phyloP scores from a whole-genome alignment of 2,888 invertebrate genomes.

The Acronicta aceris region DNA sequence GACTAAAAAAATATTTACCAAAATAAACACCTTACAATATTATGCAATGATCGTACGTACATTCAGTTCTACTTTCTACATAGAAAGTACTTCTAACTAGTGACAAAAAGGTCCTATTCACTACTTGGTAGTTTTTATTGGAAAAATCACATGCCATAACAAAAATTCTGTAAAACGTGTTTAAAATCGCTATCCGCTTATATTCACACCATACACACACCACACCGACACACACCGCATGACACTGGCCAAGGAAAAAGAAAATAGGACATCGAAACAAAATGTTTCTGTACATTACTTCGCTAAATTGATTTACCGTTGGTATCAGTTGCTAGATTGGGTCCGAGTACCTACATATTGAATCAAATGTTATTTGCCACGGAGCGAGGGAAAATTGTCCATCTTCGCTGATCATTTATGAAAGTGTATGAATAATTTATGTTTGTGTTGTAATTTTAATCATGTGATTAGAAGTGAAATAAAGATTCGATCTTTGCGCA shows the following conservation, averaged over 20 bases:
- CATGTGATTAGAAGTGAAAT: no score
- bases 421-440: conserved; percentile 4
- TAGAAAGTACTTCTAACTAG: no score
- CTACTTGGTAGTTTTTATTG: no score
- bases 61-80: no score
- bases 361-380: conserved; percentile 51
- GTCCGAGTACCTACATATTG: conserved; percentile 51
- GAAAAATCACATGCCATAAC: no score
- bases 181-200: neutral
- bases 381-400: conserved; percentile 33
- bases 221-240: conserved; percentile 61
- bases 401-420: conserved; percentile 28
- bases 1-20: no score
- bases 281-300: conserved; percentile 69
- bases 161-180: neutral
- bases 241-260: conserved; percentile 61
- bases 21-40: no score
- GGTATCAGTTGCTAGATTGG: conserved; percentile 55
- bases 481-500: no score
- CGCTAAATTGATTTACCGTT: conserved; percentile 62
- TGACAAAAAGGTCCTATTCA: no score
- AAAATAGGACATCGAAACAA: conserved; percentile 69
- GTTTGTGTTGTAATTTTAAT: no score
- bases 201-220: conserved; percentile 14
- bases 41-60: no score